Conservation (phyloP, 2,113 vertebrate genomes). For the Grantiella picta region DNA sequence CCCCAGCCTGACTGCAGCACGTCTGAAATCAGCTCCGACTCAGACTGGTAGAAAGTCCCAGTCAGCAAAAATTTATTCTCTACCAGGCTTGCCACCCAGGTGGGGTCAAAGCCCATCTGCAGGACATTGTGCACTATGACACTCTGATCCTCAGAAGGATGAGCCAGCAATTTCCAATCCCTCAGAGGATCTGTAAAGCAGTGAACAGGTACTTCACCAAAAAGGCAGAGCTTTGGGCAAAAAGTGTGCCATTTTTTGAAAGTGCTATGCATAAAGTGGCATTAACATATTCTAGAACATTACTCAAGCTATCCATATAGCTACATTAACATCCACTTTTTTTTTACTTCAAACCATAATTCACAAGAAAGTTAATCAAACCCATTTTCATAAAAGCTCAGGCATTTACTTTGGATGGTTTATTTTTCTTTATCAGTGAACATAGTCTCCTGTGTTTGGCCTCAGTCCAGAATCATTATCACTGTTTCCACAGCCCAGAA, state of each 20-base stretch:
- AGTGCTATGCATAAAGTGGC: background rate
- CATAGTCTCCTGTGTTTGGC: background rate
- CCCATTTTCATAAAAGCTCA: background rate
- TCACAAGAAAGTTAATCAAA: background rate
- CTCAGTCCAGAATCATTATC: background rate
- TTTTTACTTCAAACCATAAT: background rate
- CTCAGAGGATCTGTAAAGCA: conserved; percentile 70
- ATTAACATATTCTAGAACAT: background rate
- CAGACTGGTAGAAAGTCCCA: conserved; percentile 68
- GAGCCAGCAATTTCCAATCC: background rate
- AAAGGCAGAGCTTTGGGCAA: background rate
- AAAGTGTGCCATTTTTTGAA: background rate
- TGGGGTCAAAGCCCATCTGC: conserved; percentile 78
- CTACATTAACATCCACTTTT: background rate
- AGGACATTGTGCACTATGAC: conserved; percentile 70
- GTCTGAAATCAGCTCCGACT: conserved; percentile 75
- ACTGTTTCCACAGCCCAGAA: background rate
- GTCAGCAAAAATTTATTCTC: conserved; percentile 70
- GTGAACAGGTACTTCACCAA: background rate
- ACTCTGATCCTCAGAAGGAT: conserved; percentile 51
- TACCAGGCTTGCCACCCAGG: conserved; percentile 69
- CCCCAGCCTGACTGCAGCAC: conserved; percentile 71
- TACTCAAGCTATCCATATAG: background rate
- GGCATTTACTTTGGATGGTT: background rate
- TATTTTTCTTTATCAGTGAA: background rate